Evolutionary conservation across 2,797 vertebrate species (phyloP).

Genomic region (Florisuga fusca): DNA sequence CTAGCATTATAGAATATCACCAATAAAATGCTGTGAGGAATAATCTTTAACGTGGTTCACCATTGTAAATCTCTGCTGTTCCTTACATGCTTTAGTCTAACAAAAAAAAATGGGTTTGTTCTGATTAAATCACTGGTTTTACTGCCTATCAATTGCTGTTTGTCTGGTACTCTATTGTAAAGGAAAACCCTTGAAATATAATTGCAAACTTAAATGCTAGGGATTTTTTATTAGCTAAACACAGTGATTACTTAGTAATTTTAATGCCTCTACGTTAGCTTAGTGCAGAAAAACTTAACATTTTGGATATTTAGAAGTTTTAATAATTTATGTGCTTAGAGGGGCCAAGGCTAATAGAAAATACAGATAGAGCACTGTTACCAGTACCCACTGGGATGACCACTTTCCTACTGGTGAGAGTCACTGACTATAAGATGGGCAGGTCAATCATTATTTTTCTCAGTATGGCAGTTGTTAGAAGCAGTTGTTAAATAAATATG

Average conservation of each 20-base stretch:
- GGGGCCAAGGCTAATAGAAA: background rate
- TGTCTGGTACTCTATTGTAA: background rate
- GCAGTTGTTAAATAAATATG: background rate
- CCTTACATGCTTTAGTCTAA: background rate
- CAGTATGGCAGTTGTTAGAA: background rate
- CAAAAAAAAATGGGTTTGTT: background rate
- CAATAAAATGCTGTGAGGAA: background rate
- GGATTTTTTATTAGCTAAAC: background rate
- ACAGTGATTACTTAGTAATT: background rate
- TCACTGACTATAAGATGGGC: background rate
- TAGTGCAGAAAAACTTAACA: background rate
- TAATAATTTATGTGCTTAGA: background rate
- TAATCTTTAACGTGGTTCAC: background rate
- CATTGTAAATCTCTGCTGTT: background rate
- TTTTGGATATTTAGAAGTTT: background rate
- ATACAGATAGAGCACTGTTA: background rate
- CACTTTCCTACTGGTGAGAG: background rate
- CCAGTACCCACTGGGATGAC: background rate
- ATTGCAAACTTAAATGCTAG: background rate
- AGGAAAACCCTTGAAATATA: conserved; percentile 13
- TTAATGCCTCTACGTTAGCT: background rate
- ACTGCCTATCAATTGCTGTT: background rate
- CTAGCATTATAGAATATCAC: background rate
- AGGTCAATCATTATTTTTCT: background rate
- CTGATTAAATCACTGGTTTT: background rate